phyloP scores from a whole-genome alignment of 2,888 invertebrate species.

The Iselma pallidipennis region DNA sequence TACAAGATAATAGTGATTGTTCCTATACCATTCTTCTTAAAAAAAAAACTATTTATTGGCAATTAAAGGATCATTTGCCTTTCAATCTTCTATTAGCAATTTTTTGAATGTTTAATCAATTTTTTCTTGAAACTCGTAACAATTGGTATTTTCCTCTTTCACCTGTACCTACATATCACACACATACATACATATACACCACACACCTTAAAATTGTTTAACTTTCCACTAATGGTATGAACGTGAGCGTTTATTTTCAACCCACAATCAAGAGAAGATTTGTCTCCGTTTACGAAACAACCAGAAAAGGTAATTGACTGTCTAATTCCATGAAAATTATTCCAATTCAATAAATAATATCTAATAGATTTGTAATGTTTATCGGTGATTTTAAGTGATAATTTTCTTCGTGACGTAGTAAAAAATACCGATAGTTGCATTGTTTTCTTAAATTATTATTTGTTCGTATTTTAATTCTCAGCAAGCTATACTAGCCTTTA shows the following conservation, averaged over 20 bases:
- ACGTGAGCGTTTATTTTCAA: slow-evolving; percentile 17
- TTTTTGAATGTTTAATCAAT: background rate
- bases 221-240: slow-evolving; percentile 17
- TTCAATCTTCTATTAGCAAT: background rate
- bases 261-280: slow-evolving; percentile 14
- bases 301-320: too few species aligned
- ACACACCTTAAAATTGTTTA: slow-evolving; percentile 21
- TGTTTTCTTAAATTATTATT: slow-evolving; percentile 1
- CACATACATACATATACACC: too few species aligned
- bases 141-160: slow-evolving; percentile 2
- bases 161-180: slow-evolving; percentile 2
- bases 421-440: slow-evolving; percentile 2
- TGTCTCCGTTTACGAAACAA: background rate
- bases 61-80: background rate
- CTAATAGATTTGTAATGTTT: background rate
- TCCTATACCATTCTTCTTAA: background rate
- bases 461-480: background rate
- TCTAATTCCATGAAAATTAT: too few species aligned
- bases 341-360: too few species aligned
- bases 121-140: background rate
- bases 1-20: background rate
- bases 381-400: background rate
- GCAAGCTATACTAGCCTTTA: background rate
- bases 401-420: slow-evolving; percentile 2
- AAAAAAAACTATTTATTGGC: background rate